phyloP scores from a whole-genome alignment of 2,888 invertebrate genomes.

The Eupeodes latifasciatus region DNA sequence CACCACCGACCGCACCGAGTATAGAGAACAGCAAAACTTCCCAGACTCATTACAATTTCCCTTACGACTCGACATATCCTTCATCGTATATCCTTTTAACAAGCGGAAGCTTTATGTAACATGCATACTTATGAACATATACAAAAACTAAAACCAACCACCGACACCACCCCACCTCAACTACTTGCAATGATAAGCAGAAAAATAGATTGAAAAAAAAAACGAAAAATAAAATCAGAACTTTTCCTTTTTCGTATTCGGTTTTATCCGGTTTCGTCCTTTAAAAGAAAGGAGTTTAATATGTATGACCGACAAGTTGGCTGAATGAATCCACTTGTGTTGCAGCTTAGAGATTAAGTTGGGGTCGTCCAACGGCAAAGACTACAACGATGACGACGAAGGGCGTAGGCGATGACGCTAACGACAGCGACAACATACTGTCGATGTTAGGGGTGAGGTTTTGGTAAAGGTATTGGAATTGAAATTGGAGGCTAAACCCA shows the following conservation, averaged over 20 bases:
- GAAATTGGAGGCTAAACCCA: not conserved
- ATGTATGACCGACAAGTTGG: constrained; percentile 50
- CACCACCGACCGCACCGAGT: not conserved
- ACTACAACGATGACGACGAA: not conserved
- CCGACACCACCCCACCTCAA: not conserved
- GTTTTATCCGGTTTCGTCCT: constrained; percentile 42
- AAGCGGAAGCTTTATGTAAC: constrained; percentile 47
- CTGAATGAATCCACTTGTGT: constrained; percentile 63
- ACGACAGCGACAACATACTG: constrained; percentile 2
- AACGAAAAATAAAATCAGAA: constrained; percentile 1
- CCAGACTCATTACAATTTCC: constrained; percentile 61
- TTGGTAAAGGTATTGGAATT: not conserved
- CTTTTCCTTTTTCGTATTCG: not conserved
- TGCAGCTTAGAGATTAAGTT: constrained; percentile 36
- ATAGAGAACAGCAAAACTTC: constrained; percentile 40
- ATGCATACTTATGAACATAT: constrained; percentile 5
- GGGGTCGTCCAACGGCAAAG: constrained; percentile 5
- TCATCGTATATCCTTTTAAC: constrained; percentile 60
- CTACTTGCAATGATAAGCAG: constrained; percentile 55
- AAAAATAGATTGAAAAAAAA: constrained; percentile 4
- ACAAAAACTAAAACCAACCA: constrained; percentile 42
- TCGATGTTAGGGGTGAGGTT: not conserved
- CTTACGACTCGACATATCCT: constrained; percentile 44
- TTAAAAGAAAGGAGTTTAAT: constrained; percentile 50
- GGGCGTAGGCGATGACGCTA: not conserved